Evolutionary conservation across 2,888 invertebrate genomes (phyloP).

Genomic region (Drosophila conformis): DNA sequence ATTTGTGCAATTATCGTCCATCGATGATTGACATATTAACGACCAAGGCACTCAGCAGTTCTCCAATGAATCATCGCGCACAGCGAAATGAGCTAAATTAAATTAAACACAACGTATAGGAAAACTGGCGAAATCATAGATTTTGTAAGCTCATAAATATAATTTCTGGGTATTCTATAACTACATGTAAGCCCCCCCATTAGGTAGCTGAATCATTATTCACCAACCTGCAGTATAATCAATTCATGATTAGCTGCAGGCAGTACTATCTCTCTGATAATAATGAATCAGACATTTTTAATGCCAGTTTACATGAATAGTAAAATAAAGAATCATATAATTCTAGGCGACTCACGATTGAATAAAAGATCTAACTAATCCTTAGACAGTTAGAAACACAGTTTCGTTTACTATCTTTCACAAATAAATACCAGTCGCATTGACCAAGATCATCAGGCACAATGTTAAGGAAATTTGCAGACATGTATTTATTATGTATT

Average conservation of each 20-base stretch:
- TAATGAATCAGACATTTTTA: background rate
- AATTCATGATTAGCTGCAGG: background rate
- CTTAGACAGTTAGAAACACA: background rate
- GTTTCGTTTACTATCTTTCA: background rate
- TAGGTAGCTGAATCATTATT: background rate
- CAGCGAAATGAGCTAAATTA: background rate
- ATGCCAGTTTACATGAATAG: background rate
- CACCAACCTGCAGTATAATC: background rate
- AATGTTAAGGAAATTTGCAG: conserved; percentile 5
- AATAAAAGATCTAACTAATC: background rate
- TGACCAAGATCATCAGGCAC: background rate
- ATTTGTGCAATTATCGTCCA: conserved; percentile 46
- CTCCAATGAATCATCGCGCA: conserved; percentile 30
- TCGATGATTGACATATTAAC: conserved; percentile 49
- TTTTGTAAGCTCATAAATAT: background rate
- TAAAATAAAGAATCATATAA: background rate
- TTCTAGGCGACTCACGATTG: background rate
- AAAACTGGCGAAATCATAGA: no score
- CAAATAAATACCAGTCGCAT: background rate
- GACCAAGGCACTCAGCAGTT: conserved; percentile 15
- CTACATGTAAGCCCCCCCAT: background rate
- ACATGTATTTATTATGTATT: conserved; percentile 40
- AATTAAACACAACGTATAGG: background rate
- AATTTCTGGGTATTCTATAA: background rate
- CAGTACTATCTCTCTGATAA: background rate